Percentiles rank a stretch among this genome's conserved stretches.
phyloP scores from a whole-genome alignment of 2,797 vertebrate species.

The Morus bassanus region DNA sequence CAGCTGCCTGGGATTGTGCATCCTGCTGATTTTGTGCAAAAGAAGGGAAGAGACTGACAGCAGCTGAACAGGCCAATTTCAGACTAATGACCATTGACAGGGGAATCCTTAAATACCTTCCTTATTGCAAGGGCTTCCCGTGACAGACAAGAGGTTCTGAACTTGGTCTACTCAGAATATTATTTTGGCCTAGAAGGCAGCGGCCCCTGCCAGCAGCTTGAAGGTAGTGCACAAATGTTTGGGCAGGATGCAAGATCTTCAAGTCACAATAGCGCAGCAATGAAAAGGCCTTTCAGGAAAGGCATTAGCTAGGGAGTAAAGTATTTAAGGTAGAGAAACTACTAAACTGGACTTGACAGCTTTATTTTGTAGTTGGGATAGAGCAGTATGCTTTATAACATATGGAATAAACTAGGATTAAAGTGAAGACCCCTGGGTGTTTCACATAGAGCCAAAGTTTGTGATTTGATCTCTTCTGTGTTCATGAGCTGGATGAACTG shows the following conservation, averaged over 20 bases:
- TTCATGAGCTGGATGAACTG: neutral
- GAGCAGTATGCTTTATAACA: neutral
- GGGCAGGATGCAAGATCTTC: neutral
- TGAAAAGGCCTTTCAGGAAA: neutral
- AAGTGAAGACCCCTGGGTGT: neutral
- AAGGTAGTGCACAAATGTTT: neutral
- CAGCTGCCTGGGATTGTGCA: neutral
- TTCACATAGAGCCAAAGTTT: neutral
- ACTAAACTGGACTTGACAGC: neutral
- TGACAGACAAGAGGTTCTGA: neutral
- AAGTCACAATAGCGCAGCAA: neutral
- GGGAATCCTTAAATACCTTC: neutral
- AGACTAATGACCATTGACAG: neutral
- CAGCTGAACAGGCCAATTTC: neutral
- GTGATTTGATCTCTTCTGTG: conserved; percentile 24
- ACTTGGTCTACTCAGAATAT: neutral
- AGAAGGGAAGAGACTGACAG: neutral
- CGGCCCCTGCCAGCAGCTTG: conserved; percentile 2
- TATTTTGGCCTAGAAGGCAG: conserved; percentile 14
- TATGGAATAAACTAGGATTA: neutral
- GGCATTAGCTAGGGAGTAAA: neutral
- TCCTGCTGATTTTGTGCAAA: neutral
- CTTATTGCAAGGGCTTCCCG: neutral
- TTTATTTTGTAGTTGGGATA: neutral
- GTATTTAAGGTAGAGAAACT: neutral